phyloP scores from a whole-genome alignment of 1,140 invertebrate genomes.

The Ectropis grisescens region DNA sequence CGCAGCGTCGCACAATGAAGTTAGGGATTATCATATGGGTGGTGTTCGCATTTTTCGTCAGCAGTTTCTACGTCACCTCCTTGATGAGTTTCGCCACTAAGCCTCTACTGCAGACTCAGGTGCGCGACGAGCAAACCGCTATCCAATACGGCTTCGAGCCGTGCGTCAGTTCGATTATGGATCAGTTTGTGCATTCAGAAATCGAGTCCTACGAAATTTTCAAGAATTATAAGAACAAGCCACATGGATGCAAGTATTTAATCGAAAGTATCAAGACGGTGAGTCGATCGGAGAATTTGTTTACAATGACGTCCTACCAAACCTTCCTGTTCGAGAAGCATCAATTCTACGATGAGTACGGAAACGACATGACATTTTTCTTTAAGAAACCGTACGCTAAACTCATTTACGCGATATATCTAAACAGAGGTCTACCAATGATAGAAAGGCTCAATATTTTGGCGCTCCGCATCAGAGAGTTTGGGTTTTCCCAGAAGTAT shows the following conservation, averaged over 20 bases:
- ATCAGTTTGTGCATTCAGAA: slow-evolving; percentile 6
- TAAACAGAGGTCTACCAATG: slow-evolving; percentile 41
- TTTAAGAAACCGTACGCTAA: slow-evolving; percentile 21
- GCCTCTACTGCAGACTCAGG: slow-evolving; percentile 20
- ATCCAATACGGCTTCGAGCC: slow-evolving; percentile 17
- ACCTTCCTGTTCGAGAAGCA: slow-evolving; percentile 23
- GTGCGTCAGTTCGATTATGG: slow-evolving; percentile 18
- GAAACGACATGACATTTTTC: slow-evolving; percentile 14
- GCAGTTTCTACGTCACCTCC: slow-evolving; percentile 27
- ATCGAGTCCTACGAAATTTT: no score
- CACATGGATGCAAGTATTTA: not conserved
- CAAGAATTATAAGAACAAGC: no score
- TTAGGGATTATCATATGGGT: slow-evolving; percentile 24
- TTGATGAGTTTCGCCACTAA: slow-evolving; percentile 27
- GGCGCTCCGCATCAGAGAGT: slow-evolving; percentile 25
- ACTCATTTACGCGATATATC: slow-evolving; percentile 27
- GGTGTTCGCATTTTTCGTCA: slow-evolving; percentile 34
- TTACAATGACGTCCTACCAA: slow-evolving; percentile 14
- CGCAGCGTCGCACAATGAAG: slow-evolving; percentile 1
- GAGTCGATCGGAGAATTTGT: slow-evolving; percentile 11
- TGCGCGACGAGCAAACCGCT: slow-evolving; percentile 18
- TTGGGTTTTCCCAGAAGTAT: slow-evolving; percentile 20
- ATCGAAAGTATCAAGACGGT: slow-evolving; percentile 25
- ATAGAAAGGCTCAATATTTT: slow-evolving; percentile 11
- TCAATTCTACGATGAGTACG: slow-evolving; percentile 21